Evolutionary conservation across 2,797 vertebrate genomes (phyloP), one percentile per base, ranked within the genome.

Genomic region (Sebastes itinus): DNA sequence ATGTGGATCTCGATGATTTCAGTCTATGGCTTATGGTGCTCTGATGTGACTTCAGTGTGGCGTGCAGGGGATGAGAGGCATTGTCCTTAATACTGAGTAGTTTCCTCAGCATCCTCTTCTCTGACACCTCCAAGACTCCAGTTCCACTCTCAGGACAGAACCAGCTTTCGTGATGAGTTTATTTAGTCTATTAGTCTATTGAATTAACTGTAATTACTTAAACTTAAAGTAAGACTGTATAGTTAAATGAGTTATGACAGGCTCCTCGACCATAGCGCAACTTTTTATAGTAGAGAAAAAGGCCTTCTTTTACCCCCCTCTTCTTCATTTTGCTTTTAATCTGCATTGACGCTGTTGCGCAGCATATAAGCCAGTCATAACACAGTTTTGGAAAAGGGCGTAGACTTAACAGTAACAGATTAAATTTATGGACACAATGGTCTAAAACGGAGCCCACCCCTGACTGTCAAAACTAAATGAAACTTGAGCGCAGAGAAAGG

Each of bases 391-490:
- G 82, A 91, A 82, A 86, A 91, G 85, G 82, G 80, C 25, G 80
- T 87, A 78, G 83, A 93, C 78, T 88, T 87, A 83, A 89, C 82
- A 88, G 88, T 83, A 91, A 93, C 79, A 90, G 81, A 91, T 87
- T 89, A 72, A 75, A 89, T 89, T 90, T 88, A 90, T 89, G 81
- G 84, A 90, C 82, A 85, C 82, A 89, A 87, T 87, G 81, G 80
- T 62, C 58, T 77, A 68, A 90, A 88, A 80, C 30, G 38, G 85
- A 86, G 84, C 75, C 87, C 89, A 81, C 77, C 86, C 72, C 79
- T 80, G 86, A 90, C 87, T 87, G 84, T 93, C 87, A 92, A 88
- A 90, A 88, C 85, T 71, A 84, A 81, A 88, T 78, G 78, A 90
- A 92, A 92, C 72, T 33, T 68, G 82, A 90, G 87, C 73, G 46